A percentile compares a stretch with the other conserved stretches of the same genome.
These are phyloP conservation scores for Volucella zonaria DNA, from an alignment of 2,888 invertebrate species.

Conservation along the genomic window DNA sequence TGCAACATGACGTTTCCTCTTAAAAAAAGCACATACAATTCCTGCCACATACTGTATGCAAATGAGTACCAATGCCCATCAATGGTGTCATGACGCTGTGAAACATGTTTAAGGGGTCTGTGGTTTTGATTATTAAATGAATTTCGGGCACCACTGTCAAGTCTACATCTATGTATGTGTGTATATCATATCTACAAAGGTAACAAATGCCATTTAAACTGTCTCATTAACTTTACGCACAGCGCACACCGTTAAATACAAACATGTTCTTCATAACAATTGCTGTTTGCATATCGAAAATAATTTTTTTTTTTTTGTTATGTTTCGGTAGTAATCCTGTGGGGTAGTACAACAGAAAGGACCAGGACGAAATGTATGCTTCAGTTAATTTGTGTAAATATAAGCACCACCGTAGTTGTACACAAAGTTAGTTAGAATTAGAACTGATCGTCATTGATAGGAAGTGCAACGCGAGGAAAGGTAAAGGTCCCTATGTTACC, in stretches of 20 bases:
- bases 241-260: slow-evolving; percentile 45
- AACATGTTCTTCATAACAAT: slow-evolving; percentile 24
- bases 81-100: too few species aligned
- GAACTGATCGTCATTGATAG: slow-evolving; percentile 16
- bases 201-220: slow-evolving; percentile 36
- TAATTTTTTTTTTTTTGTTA: slow-evolving; percentile 18
- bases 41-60: too few species aligned
- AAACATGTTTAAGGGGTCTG: too few species aligned
- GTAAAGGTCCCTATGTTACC: slow-evolving; percentile 18
- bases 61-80: too few species aligned
- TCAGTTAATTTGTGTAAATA: slow-evolving; percentile 73
- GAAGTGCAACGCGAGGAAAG: slow-evolving; percentile 41
- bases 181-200: not conserved
- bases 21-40: too few species aligned
- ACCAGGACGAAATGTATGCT: slow-evolving; percentile 72
- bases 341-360: slow-evolving; percentile 28
- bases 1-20: too few species aligned
- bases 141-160: slow-evolving; percentile 32
- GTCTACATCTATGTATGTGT: slow-evolving; percentile 1
- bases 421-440: slow-evolving; percentile 8
- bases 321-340: not conserved
- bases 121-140: too few species aligned
- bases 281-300: slow-evolving; percentile 56
- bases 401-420: slow-evolving; percentile 39
- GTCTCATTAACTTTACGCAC: slow-evolving; percentile 36